Base-by-base conservation (phyloP, 2,888 invertebrate species). In the Coecobrya sp. region DNA sequence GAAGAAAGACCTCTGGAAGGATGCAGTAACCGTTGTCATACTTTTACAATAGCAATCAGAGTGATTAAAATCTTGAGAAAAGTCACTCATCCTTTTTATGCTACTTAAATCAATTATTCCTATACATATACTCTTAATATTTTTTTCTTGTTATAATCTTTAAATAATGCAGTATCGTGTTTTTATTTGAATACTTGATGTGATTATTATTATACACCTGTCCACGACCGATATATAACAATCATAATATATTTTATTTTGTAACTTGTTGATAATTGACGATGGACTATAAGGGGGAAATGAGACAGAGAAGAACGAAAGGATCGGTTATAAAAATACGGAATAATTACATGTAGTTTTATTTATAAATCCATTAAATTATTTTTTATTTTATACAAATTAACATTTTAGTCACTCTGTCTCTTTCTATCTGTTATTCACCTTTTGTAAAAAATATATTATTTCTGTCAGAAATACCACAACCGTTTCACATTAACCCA, bases 31-130 rank as follows among this genome's bases (percentile, higher is more conserved):
- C 11, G 11, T 27, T 5, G 10, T 65, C 25, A 70, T 70, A 55
- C 19, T 42, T 36, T 1, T 52, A 79, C 52, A 45, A 55, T 76
- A 76, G 3, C 25, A 55, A 25, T 11, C 5, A 45, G 4, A 73
- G 19, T 22, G 42, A 11, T 42, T 45, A 36, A 36, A 42, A n/a
- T 36, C 5, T 42, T 68, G 19, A 19, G 13, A 16, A n/a, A 62
- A 59, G 82, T 59, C 82, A 62, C 82, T 82, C 82, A 82, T 82
- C 36, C 62, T 82, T 49, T 81, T 59, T 62, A n/a, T 49, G 79
- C 52, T 52, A 79, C 79, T 79, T 79, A 55, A 79, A 27, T 79
- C 49, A 27, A 52, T 59, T 62, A 82, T 82, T 55, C 45, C 49
- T 22, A 16, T 27, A 4, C 42, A 22, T n/a, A n/a, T n/a, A 76